Evolutionary conservation across 1,140 invertebrate genomes (phyloP), one percentile per base, ranked within the genome.

Genomic region (Cotesia chilonis): DNA sequence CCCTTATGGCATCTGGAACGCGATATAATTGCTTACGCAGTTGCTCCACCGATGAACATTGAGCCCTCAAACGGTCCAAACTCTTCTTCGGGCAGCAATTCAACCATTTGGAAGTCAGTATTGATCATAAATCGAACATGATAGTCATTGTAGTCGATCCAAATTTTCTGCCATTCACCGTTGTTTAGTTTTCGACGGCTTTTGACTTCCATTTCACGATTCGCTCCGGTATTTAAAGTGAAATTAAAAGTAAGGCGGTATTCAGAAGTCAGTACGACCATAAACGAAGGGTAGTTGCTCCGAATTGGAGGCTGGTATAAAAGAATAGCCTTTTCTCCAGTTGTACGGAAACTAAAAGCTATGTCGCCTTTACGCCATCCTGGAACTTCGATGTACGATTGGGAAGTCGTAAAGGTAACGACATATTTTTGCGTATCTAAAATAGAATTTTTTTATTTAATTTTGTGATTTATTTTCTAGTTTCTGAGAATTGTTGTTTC

Each of bases 51-150:
- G 77, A 96, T 95, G 77, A 95, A 96, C 92, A 96, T 94, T 65
- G 94, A 95, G 4, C 95, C 95, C 87, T 96, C 95, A 84, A 96
- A 96, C 0, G 94, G 94, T 5, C 94, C 95, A 81, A 96, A 96
- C 78, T 95, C 93, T 80, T 96, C 94, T 82, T 95, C 94, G 14
- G 93, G 90, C 69, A 92, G 84, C 52, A 96, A 85, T 87, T 96
- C 92, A 3, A 95, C 91, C 94, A 96, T 96, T 86, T 94, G 90
- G 76, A 91, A 94, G 77, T 96, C 93, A 38, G 92, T 94, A 81
- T 97, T 97, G 68, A 97, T 92, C 91, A 95, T 96, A 81, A 97
- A 96, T 69, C 95, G 86, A n/a, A 98, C 95, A 83, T 98, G 95
- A 84, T 96, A 94, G 79, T 94, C 92, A 84, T 97, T 96, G 80